Percentiles rank a stretch among this genome's conserved stretches.
phyloP scores from a whole-genome alignment of 2,888 invertebrate species.

The Dolichomitus sp. region DNA sequence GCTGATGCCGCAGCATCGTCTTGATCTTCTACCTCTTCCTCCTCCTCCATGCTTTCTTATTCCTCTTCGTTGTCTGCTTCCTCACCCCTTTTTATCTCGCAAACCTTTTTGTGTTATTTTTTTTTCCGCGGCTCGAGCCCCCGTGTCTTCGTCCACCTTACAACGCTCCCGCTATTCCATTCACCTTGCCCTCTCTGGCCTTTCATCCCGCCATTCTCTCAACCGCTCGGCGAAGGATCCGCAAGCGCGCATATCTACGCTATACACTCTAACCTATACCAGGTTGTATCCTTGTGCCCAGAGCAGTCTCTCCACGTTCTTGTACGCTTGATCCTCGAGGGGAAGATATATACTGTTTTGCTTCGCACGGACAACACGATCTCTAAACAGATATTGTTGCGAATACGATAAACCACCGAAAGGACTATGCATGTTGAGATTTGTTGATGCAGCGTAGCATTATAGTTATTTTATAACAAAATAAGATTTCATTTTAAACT shows the following conservation, averaged over 20 bases:
- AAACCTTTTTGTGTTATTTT: constrained; percentile 27
- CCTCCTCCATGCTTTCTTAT: constrained; percentile 22
- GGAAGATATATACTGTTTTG: constrained; percentile 31
- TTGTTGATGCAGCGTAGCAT: neutral
- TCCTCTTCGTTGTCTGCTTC: constrained; percentile 29
- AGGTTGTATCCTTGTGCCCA: constrained; percentile 5
- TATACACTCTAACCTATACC: constrained; percentile 10
- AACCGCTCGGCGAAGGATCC: constrained; percentile 69
- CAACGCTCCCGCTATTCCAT: constrained; percentile 64
- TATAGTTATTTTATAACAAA: neutral
- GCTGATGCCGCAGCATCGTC: constrained; percentile 24
- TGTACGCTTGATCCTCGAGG: constrained; percentile 19
- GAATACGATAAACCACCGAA: constrained; percentile 16
- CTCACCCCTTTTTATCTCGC: constrained; percentile 32
- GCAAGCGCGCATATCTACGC: constrained; percentile 52
- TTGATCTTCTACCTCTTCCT: constrained; percentile 18
- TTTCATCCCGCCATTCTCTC: constrained; percentile 70
- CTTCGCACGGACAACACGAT: constrained; percentile 46
- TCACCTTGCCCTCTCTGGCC: constrained; percentile 71
- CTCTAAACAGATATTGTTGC: constrained; percentile 42
- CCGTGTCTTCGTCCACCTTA: constrained; percentile 59
- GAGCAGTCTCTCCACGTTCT: constrained; percentile 15
- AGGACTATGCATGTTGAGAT: neutral
- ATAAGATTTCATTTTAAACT: neutral
- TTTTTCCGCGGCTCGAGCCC: constrained; percentile 40